Evolutionary conservation across 2,888 invertebrate species (phyloP).

Genomic region (Ochropleura leucogaster): DNA sequence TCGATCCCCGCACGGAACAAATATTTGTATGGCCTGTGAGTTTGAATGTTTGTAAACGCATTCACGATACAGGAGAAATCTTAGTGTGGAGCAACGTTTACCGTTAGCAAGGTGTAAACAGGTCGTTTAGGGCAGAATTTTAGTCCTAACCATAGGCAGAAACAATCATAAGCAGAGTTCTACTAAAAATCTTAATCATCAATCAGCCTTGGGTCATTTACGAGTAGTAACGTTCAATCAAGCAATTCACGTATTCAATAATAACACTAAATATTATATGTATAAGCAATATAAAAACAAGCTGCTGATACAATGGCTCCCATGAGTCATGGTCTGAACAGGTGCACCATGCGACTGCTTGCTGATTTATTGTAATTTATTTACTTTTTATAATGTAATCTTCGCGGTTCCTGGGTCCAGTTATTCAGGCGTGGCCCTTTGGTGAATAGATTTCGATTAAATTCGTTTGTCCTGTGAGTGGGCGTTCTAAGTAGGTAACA

Average conservation of each 20-base stretch:
- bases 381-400: constrained; percentile 48
- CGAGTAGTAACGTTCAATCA: background rate
- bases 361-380: constrained; percentile 15
- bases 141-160: background rate
- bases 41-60: too few relatives aligned
- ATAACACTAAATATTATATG: constrained; percentile 55
- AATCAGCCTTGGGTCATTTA: too few relatives aligned
- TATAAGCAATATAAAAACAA: constrained; percentile 46
- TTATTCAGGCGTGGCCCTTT: constrained; percentile 39
- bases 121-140: background rate
- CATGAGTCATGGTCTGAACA: constrained; percentile 52
- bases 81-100: too few relatives aligned
- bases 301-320: constrained; percentile 39
- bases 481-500: background rate
- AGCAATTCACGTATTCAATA: constrained; percentile 17
- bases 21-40: too few relatives aligned
- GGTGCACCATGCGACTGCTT: constrained; percentile 41
- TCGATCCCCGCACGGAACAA: too few relatives aligned
- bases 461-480: constrained; percentile 19
- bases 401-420: constrained; percentile 28
- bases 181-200: background rate
- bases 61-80: too few relatives aligned
- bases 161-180: background rate
- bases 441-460: constrained; percentile 48
- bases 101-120: background rate